phyloP scores from a whole-genome alignment of 2,797 vertebrate genomes.

The Fistularia tabacaria region DNA sequence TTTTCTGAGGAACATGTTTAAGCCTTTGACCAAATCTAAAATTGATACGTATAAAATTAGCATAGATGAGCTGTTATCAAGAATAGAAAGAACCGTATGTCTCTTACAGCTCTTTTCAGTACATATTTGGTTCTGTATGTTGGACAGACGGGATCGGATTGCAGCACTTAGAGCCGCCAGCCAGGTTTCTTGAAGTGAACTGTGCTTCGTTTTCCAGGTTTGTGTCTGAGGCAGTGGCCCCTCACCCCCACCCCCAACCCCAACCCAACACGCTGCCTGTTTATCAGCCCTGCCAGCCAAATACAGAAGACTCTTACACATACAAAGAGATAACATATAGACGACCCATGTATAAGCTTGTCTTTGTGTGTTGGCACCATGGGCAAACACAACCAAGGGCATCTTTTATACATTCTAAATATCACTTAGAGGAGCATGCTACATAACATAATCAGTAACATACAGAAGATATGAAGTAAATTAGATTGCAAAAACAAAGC shows the following conservation, averaged over 20 bases:
- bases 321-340: constrained; percentile 14
- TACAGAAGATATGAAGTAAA: constrained; percentile 46
- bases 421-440: neutral
- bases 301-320: constrained; percentile 16
- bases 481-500: constrained; percentile 38
- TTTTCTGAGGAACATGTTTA: too few relatives aligned
- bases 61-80: too few relatives aligned
- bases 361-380: constrained; percentile 7
- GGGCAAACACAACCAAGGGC: constrained; percentile 16
- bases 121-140: constrained; percentile 41
- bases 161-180: constrained; percentile 45
- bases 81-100: constrained; percentile 28
- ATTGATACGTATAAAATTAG: too few relatives aligned
- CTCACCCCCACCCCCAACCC: constrained; percentile 44
- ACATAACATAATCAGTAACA: constrained; percentile 36
- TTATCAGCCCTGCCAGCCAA: constrained; percentile 56
- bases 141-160: constrained; percentile 53
- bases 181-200: constrained; percentile 60
- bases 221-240: constrained; percentile 63
- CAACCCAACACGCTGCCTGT: constrained; percentile 55
- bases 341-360: constrained; percentile 6
- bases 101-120: constrained; percentile 33
- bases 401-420: constrained; percentile 11
- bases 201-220: constrained; percentile 52
- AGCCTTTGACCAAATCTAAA: too few relatives aligned